Base-by-base conservation (phyloP, 2,113 vertebrate species). In the Gallinago media region DNA sequence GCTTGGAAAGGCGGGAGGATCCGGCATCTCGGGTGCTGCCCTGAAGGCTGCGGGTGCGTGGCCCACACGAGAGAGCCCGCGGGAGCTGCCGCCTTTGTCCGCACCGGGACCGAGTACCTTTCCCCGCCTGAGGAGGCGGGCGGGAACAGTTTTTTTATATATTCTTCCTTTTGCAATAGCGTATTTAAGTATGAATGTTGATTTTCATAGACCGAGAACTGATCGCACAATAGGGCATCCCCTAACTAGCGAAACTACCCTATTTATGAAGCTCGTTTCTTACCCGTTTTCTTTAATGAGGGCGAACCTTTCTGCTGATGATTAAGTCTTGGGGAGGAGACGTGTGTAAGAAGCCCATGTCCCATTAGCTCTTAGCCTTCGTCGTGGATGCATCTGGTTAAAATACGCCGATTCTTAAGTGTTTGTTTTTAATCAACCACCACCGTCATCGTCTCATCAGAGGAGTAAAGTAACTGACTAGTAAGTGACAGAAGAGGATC, bases 201-300 rank as follows among this genome's bases (percentile, higher is more conserved):
- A 27, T 83, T 26, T 46, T 91, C 59, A 3, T 26, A 61, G 72
- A 44, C 84, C 52, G 62, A 95, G 76, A 65, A 85, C 74, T 47
- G 88, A 32, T 23, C 47, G 85, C 74, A 25, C 83, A 66, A 5
- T 46, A 72, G 79, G 59, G 77, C 54, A 65, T n/a, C 49, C 89
- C 78, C 72, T 52, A 47, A 75, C 72, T 81, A 65, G 68, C 40
- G 13, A 67, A 85, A 65, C 68, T 36, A 54, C 68, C 76, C 92
- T 85, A 67, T 79, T 95, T 78, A 85, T 73, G 67, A 87, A 84
- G 71, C n/a, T 93, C 20, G 16, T 88, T 92, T 96, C 70, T 59
- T 59, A 65, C 59, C 7, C 9, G 4, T 68, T 87, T 82, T 88
- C 68, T 85, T 71, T 87, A 82, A 70, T 19, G 19, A 75, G 42